phyloP scores from a whole-genome alignment of 2,113 vertebrate genomes.

The Pseudopipra pipra region DNA sequence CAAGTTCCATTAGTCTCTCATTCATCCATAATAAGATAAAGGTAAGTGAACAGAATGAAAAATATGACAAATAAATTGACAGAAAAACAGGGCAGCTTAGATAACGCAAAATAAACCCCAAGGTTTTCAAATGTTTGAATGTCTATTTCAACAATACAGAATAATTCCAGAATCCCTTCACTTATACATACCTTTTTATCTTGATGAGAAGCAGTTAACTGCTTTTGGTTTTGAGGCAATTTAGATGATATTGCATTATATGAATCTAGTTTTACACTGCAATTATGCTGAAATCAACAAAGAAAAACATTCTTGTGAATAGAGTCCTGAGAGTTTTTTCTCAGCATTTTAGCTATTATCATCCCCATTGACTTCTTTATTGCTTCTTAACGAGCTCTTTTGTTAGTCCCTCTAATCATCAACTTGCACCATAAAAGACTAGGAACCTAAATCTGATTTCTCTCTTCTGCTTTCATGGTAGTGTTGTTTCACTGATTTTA shows the following conservation, averaged over 20 bases:
- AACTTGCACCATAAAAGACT: not conserved
- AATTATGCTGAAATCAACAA: not conserved
- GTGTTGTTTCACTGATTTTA: not conserved
- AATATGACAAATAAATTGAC: not conserved
- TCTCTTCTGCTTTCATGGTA: not conserved
- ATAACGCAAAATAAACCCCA: rapidly evolving
- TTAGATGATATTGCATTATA: not conserved
- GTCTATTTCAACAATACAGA: not conserved
- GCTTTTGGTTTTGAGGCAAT: not conserved
- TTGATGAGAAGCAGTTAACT: not conserved
- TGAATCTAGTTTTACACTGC: not conserved
- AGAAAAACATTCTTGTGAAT: not conserved
- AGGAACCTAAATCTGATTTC: not conserved
- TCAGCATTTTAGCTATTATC: not conserved
- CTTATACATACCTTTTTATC: not conserved
- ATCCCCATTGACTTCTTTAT: not conserved
- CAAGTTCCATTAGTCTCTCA: not conserved
- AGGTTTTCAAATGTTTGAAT: not conserved
- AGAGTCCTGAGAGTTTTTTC: not conserved
- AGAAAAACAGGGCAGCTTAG: not conserved
- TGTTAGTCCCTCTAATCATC: not conserved
- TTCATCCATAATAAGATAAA: not conserved
- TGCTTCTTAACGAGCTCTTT: not conserved
- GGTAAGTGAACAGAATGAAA: not conserved
- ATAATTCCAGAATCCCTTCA: not conserved